These are phyloP conservation scores for Lytechinus pictus DNA, from an alignment of 35 echinoderm and acorn worm species.

Conservation along the genomic window DNA sequence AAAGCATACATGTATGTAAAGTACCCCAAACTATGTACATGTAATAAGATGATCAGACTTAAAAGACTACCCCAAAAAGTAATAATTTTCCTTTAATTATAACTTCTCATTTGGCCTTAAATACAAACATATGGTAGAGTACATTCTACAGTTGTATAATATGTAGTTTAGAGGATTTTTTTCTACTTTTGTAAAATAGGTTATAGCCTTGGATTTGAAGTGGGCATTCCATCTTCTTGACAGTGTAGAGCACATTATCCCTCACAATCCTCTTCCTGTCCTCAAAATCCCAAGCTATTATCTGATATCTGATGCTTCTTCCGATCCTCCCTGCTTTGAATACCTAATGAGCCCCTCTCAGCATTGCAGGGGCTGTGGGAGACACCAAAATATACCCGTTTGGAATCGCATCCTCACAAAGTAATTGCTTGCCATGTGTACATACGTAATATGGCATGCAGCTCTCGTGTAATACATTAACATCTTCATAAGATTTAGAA, in stretches of 20 bases:
- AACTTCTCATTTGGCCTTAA: too few relatives aligned
- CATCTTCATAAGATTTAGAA: background rate
- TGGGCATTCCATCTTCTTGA: background rate
- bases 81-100: too few relatives aligned
- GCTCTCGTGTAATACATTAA: background rate
- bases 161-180: background rate
- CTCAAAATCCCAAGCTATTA: background rate
- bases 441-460: background rate
- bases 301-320: background rate
- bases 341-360: background rate
- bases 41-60: too few relatives aligned
- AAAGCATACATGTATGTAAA: too few relatives aligned
- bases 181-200: background rate
- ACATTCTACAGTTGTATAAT: too few relatives aligned
- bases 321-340: background rate
- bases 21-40: too few relatives aligned
- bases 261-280: background rate
- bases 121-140: too few relatives aligned
- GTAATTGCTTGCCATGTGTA: background rate
- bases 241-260: background rate
- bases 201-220: conserved; percentile 11
- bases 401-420: background rate
- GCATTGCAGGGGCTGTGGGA: background rate
- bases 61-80: too few relatives aligned
- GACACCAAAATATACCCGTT: background rate